Evolutionary conservation across 1,140 invertebrate species (phyloP).

Genomic region (Dinoponera quadriceps): DNA sequence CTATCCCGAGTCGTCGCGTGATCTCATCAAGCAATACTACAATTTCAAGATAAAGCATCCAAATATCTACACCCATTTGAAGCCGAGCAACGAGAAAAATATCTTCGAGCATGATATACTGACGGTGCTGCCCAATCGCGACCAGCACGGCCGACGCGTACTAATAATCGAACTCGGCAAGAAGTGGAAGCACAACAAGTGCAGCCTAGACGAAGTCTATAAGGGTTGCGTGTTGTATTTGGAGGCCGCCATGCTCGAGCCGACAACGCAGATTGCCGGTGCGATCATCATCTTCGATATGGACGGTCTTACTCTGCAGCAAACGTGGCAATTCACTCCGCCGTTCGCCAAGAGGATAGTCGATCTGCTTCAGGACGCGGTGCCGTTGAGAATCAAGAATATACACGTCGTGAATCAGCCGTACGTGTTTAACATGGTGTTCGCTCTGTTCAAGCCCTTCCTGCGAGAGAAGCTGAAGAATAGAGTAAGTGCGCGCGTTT

Average conservation of each 20-base stretch:
- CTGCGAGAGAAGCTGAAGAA: conserved; percentile 91
- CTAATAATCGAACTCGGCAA: conserved; percentile 92
- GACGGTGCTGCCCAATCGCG: conserved; percentile 90
- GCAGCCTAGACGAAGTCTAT: conserved; percentile 92
- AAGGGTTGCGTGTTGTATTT: conserved; percentile 93
- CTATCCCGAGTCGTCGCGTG: conserved; percentile 91
- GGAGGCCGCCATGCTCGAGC: conserved; percentile 93
- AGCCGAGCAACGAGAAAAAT: conserved; percentile 90
- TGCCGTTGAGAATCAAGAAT: conserved; percentile 93
- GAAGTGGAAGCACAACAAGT: conserved; percentile 94
- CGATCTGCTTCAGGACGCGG: conserved; percentile 93
- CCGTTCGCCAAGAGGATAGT: conserved; percentile 93
- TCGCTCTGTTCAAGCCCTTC: conserved; percentile 94
- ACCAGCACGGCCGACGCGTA: conserved; percentile 90
- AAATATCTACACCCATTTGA: conserved; percentile 89
- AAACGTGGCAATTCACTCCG: conserved; percentile 93
- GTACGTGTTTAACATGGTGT: conserved; percentile 94
- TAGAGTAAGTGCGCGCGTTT: conserved; percentile 82
- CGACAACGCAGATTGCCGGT: conserved; percentile 91
- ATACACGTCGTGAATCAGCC: conserved; percentile 96
- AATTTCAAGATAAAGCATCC: conserved; percentile 91
- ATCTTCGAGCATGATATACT: conserved; percentile 92
- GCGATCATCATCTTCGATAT: conserved; percentile 93
- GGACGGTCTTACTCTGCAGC: conserved; percentile 92
- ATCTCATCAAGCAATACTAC: conserved; percentile 92